Evolutionary conservation across 2,113 vertebrate species (phyloP).

Genomic region (Burhinus oedicnemus): DNA sequence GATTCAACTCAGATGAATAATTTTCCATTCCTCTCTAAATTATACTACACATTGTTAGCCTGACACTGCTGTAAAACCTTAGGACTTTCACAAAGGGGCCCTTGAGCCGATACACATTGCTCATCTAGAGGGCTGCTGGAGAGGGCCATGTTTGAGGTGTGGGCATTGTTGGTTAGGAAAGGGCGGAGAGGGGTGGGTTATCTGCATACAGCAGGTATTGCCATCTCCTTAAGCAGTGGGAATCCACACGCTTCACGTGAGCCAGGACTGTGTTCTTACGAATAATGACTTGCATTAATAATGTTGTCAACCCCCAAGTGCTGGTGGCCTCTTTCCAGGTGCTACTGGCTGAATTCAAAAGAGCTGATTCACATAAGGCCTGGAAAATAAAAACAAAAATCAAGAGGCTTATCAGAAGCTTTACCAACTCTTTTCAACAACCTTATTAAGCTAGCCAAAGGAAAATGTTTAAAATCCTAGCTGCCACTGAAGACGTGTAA

Average conservation of each 20-base stretch:
- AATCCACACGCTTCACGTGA: neutral
- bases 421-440: neutral
- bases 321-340: constrained; percentile 50
- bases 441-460: constrained; percentile 3
- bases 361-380: neutral
- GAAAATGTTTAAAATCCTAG: neutral
- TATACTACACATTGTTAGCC: neutral
- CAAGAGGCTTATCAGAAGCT: constrained; percentile 29
- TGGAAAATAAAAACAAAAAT: constrained; percentile 35
- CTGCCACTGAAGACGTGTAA: neutral
- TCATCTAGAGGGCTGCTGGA: neutral
- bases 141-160: neutral
- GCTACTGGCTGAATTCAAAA: constrained; percentile 22
- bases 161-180: neutral
- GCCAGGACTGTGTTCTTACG: neutral
- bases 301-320: constrained; percentile 13
- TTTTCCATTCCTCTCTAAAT: neutral
- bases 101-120: neutral
- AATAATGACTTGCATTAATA: constrained; percentile 60
- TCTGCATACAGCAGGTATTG: constrained; percentile 28
- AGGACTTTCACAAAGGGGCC: neutral
- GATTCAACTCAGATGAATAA: neutral
- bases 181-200: neutral
- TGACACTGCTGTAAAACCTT: neutral
- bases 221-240: constrained; percentile 14